Percentiles rank a stretch among this genome's conserved stretches.
These are phyloP conservation scores for Heloderma charlesbogerti DNA, from an alignment of 2,113 vertebrate genomes.

Conservation along the genomic window DNA sequence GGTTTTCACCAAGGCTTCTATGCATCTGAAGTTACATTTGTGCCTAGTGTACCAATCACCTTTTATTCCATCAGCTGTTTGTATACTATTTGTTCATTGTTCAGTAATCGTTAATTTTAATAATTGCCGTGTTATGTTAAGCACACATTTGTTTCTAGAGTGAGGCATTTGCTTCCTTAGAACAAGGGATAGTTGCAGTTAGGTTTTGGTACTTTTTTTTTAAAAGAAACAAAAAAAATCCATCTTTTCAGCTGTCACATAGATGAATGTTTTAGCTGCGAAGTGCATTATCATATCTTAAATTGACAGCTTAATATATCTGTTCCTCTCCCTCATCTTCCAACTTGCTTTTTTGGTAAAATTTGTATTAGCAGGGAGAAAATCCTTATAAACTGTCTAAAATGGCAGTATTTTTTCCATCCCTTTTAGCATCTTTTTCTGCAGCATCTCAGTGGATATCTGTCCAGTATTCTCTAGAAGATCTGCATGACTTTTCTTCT, in stretches of 20 bases:
- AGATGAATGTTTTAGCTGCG: constrained; percentile 29
- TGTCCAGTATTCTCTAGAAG: background rate
- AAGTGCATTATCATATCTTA: constrained; percentile 16
- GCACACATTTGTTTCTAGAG: background rate
- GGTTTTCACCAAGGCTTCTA: background rate
- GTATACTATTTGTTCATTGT: background rate
- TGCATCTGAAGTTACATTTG: background rate
- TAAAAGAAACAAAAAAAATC: constrained; percentile 23
- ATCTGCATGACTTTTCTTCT: background rate
- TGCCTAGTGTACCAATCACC: background rate
- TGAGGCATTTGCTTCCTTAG: background rate
- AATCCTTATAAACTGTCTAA: constrained; percentile 20
- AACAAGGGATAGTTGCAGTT: constrained; percentile 6
- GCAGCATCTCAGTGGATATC: rapidly evolving
- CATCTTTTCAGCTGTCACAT: background rate
- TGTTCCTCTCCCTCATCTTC: background rate
- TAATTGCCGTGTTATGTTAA: background rate
- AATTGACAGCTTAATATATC: constrained; percentile 39
- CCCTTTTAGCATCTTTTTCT: background rate
- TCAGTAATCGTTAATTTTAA: background rate
- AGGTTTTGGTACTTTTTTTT: no score
- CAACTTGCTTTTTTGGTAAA: background rate
- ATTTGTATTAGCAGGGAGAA: constrained; percentile 26
- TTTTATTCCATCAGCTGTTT: background rate
- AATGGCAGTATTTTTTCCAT: background rate